A percentile compares a stretch with the other conserved stretches of the same genome.
phyloP scores from a whole-genome alignment of 2,888 invertebrate species.

The Arenicola marina region DNA sequence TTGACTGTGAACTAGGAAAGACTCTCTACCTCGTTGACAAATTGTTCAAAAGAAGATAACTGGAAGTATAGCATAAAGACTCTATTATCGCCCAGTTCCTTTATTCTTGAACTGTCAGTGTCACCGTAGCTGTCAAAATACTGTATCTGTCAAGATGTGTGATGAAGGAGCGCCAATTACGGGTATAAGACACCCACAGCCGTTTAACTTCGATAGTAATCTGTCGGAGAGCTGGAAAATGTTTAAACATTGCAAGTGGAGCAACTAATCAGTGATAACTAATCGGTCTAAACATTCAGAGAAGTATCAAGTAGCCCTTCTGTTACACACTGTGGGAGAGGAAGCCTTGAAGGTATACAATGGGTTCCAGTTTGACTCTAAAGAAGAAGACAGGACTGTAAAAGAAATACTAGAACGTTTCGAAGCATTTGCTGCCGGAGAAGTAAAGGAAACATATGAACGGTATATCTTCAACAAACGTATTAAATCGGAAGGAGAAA shows the following conservation, averaged over 20 bases:
- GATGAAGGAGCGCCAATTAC: too few relatives aligned
- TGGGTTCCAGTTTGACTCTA: neutral
- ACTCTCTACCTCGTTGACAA: too few relatives aligned
- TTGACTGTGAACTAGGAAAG: too few relatives aligned
- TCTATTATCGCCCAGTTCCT: too few relatives aligned
- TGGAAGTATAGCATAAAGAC: too few relatives aligned
- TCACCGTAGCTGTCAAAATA: too few relatives aligned
- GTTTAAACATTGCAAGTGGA: slow-evolving; percentile 5
- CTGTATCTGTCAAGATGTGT: too few relatives aligned
- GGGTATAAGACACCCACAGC: too few relatives aligned
- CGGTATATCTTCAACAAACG: neutral
- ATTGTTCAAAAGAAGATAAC: too few relatives aligned
- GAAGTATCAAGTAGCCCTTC: neutral
- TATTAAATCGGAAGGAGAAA: neutral
- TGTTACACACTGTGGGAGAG: neutral
- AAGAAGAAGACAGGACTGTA: neutral
- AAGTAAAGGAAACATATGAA: slow-evolving; percentile 2
- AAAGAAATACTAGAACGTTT: neutral
- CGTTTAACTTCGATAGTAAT: too few relatives aligned
- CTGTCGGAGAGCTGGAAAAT: neutral
- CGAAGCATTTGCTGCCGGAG: neutral
- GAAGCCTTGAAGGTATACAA: neutral
- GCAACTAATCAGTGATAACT: slow-evolving; percentile 1
- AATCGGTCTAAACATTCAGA: neutral
- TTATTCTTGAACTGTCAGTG: too few relatives aligned